Conservation (phyloP, 53 echinoderm and acorn worm genomes). For the Glandiceps talaboti region DNA sequence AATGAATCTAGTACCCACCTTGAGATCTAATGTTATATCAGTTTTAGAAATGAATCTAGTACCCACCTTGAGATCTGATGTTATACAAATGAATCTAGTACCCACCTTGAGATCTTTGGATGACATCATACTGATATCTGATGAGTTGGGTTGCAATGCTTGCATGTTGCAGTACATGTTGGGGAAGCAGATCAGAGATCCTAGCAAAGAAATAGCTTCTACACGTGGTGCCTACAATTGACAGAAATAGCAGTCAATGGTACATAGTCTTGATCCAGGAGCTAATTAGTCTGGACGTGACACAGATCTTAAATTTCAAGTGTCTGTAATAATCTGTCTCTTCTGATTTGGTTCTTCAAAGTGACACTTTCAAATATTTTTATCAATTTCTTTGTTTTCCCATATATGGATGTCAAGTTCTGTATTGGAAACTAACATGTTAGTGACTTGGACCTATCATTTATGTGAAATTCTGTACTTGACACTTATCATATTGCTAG, state of each 20-base stretch:
- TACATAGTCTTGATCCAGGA: too few relatives aligned
- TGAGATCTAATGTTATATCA: too few relatives aligned
- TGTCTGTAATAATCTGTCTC: too few relatives aligned
- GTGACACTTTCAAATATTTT: too few relatives aligned
- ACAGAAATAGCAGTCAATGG: not conserved
- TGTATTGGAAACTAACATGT: constrained; percentile 65
- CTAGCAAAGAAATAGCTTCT: constrained; percentile 76
- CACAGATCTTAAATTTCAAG: too few relatives aligned
- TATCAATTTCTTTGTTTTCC: too few relatives aligned
- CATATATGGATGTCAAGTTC: constrained; percentile 77
- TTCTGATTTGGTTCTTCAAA: too few relatives aligned
- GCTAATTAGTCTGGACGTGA: too few relatives aligned
- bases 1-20: constrained; percentile 56
- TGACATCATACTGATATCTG: constrained; percentile 57
- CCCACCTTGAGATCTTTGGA: constrained; percentile 85
- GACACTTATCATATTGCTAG: too few relatives aligned
- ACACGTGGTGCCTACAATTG: constrained; percentile 71
- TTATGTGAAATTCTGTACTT: too few relatives aligned
- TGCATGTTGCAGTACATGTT: constrained; percentile 96
- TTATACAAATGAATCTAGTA: too few relatives aligned
- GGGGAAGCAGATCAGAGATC: constrained; percentile 86
- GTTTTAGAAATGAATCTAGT: too few relatives aligned
- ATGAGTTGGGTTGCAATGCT: constrained; percentile 59
- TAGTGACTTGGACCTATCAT: constrained; percentile 88
- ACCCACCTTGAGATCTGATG: constrained; percentile 87